Base-by-base conservation (phyloP, 1,140 invertebrate genomes). In the Bombus consobrinus region DNA sequence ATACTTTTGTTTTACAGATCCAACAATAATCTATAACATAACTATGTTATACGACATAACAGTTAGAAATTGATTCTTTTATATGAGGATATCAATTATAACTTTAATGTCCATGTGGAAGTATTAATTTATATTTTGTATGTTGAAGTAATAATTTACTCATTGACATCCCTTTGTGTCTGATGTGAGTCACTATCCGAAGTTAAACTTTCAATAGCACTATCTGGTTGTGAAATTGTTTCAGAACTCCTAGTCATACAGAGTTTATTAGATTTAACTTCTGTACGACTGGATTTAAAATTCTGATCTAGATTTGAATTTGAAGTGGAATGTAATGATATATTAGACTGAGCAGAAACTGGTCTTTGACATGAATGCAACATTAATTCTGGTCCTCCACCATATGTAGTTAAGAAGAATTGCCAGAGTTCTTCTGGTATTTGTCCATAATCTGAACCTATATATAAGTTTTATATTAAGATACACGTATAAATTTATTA, bases 401-500 rank as follows among this genome's bases (percentile, higher is more conserved):
- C 97, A 92, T 99, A 99, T 28, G 98, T 98, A 72, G 96, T 96
- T 74, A 97, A 96, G 92, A 99, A 97, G 94, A 98, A 98, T 83
- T 97, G 96, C 98, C 98, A 99, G 68, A 98, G 95, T 73, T 98
- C 97, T 92, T 98, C 97, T 80, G 97, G 97, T 62, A 99, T 96
- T 91, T 98, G 97, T 13, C 97, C 97, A 94, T 98, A 97, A 92
- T 98, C 98, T 0, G 98, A 98, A 57, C 97, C 97, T 89, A 92
- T 87, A 79, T 85, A 83, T 76, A 47, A 68, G 32, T 47, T 59
- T 34, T n/a, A 18, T 57, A 15, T 84, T 75, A 85, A 28, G n/a
- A 53, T 5, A 43, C 15, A 59, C 3, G 34, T 53, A 77, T 15
- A 43, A 59, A 47, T 37, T n/a, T 66, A 18, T 72, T 25, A 1